Base-by-base conservation (phyloP, 2,888 invertebrate species). In the Dasypogon diadema region DNA sequence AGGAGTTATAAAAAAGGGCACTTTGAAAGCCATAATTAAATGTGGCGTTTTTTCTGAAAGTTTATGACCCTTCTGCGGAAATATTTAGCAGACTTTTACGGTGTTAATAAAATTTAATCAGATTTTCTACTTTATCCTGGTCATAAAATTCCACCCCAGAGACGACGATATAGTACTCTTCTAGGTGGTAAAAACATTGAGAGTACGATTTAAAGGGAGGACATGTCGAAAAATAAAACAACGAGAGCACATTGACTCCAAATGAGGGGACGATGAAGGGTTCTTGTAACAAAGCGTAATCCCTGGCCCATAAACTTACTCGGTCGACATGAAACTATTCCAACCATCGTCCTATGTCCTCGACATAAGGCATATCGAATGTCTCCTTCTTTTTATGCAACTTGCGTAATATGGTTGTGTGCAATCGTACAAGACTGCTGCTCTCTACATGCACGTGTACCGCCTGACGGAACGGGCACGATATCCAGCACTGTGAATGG, bases 361-460 rank as follows among this genome's bases (percentile, higher is more conserved):
- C 34, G 58, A 58, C 22, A 58, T 58, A 34, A 58, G 58, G 34
- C 58, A 58, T 58, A 58, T 58, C 58, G 58, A 58, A 58, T 58
- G 30, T 58, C 58, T 34, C 34, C 42, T 56, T n/a, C 34, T 34
- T 30, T 26, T 30, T 16, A 16, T 14, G 16, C 58, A 16, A 34
- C 34, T 58, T 58, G 34, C 58, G 58, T 58, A 58, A 34, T 34
- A 18, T 58, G 14, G 34, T 58, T 58, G 58, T 58, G 58, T 58
- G 58, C 58, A n/a, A n/a, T n/a, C n/a, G n/a, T n/a, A 26, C 58
- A 58, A n/a, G 30, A 30, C 34, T n/a, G n/a, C 14, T 16, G 1
- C 58, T 42, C 42, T 42, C 42, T 30, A 30, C 42, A 6, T 12
- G 42, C 8, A 42, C 42, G 12, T n/a, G 30, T 30, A 54, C 5